These are phyloP conservation scores for Stenichneumon culpator DNA, from an alignment of 2,888 invertebrate genomes.

Conservation along the genomic window DNA sequence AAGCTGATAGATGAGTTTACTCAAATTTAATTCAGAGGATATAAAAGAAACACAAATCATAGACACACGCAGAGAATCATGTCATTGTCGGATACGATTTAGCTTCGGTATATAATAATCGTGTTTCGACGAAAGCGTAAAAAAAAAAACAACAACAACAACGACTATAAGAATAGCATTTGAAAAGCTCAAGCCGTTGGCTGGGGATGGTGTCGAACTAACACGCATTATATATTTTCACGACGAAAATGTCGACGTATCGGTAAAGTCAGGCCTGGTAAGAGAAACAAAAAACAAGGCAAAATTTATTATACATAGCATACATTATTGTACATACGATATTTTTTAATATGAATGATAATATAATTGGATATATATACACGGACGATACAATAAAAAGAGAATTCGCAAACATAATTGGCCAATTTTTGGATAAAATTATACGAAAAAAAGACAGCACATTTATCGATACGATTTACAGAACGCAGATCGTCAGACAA, in stretches of 20 bases:
- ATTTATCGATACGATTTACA: constrained; percentile 27
- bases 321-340: constrained; percentile 59
- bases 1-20: constrained; percentile 60
- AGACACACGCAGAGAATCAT: constrained; percentile 26
- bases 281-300: constrained; percentile 14
- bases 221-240: constrained; percentile 50
- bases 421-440: constrained; percentile 34
- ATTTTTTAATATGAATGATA: constrained; percentile 52
- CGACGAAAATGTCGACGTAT: constrained; percentile 41
- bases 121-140: constrained; percentile 30
- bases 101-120: constrained; percentile 39
- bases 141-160: constrained; percentile 32
- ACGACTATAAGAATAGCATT: constrained; percentile 39
- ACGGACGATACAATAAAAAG: constrained; percentile 49
- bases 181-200: constrained; percentile 49
- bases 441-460: background rate
- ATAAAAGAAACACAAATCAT: background rate
- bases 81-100: constrained; percentile 36
- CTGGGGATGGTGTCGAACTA: constrained; percentile 56
- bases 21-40: constrained; percentile 49
- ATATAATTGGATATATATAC: constrained; percentile 49
- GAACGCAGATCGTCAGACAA: constrained; percentile 36
- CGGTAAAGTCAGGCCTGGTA: constrained; percentile 24
- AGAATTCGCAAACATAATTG: constrained; percentile 33
- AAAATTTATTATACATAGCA: constrained; percentile 39